phyloP scores from a whole-genome alignment of 2,797 vertebrate species.

The Lateolabrax maculatus region DNA sequence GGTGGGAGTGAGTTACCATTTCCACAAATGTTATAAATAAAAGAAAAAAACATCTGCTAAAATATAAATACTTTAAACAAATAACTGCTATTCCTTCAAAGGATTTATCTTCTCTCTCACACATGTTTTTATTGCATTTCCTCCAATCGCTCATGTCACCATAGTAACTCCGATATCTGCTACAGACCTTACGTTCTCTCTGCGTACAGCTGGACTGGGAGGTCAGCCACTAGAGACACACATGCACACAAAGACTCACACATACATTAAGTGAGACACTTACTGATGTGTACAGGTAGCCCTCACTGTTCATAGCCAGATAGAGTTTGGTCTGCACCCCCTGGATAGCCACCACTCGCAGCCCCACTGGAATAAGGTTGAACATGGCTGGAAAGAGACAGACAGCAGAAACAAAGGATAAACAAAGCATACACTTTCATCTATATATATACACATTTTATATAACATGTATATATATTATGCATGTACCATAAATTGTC shows the following conservation, averaged over 20 bases:
- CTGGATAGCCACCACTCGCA: constrained; percentile 99
- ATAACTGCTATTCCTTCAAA: neutral
- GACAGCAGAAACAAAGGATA: constrained; percentile 18
- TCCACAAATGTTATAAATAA: neutral
- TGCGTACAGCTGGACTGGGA: constrained; percentile 38
- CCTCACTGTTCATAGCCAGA: constrained; percentile 99
- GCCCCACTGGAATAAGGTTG: constrained; percentile 99
- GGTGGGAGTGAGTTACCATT: neutral
- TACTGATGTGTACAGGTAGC: constrained; percentile 98
- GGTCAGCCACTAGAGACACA: constrained; percentile 38
- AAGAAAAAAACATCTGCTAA: neutral
- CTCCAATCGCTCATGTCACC: constrained; percentile 43
- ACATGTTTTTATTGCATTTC: constrained; percentile 12
- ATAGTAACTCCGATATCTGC: constrained; percentile 67
- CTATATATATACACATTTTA: no score
- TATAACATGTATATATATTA: neutral
- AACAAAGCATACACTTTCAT: neutral
- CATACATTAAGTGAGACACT: constrained; percentile 75
- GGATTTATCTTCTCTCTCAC: neutral
- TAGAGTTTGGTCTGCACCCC: constrained; percentile 99
- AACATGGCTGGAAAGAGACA: constrained; percentile 90
- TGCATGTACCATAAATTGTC: neutral
- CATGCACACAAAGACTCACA: neutral
- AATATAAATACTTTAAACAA: neutral
- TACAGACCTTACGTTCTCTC: constrained; percentile 37